These are phyloP conservation scores for Struthio camelus DNA, from an alignment of 2,113 vertebrate genomes.

Conservation along the genomic window DNA sequence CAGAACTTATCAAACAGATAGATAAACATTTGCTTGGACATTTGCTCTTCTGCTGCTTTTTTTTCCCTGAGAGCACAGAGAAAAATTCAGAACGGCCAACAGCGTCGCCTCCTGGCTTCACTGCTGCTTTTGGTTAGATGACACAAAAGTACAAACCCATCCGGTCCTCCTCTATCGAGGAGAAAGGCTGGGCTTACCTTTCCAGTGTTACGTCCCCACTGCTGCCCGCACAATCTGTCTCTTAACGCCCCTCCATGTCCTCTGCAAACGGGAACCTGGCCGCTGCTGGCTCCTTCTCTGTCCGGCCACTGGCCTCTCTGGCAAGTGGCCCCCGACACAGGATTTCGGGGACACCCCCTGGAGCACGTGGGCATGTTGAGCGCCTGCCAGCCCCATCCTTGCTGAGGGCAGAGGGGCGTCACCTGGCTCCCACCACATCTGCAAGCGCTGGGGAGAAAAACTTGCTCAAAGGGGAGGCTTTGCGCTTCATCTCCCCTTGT, in stretches of 20 bases:
- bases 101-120: accelerated
- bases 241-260: not conserved
- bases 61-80: not conserved
- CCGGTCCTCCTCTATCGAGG: not conserved
- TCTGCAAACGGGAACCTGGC: not conserved
- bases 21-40: conserved; percentile 6
- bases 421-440: not conserved
- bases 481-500: not conserved
- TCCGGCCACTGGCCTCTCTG: not conserved
- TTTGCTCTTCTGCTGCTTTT: not conserved
- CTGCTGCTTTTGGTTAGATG: not conserved
- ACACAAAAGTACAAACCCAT: not conserved
- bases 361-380: no score
- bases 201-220: not conserved
- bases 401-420: not conserved
- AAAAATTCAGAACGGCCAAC: not conserved
- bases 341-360: no score
- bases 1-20: conserved; percentile 9
- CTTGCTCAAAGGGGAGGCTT: not conserved
- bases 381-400: accelerated
- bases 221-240: not conserved
- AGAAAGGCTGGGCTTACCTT: conserved; percentile 42
- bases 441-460: not conserved
- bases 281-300: not conserved
- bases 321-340: not conserved